Conservation (phyloP, 2,888 invertebrate genomes). For the Pyralis farinalis region DNA sequence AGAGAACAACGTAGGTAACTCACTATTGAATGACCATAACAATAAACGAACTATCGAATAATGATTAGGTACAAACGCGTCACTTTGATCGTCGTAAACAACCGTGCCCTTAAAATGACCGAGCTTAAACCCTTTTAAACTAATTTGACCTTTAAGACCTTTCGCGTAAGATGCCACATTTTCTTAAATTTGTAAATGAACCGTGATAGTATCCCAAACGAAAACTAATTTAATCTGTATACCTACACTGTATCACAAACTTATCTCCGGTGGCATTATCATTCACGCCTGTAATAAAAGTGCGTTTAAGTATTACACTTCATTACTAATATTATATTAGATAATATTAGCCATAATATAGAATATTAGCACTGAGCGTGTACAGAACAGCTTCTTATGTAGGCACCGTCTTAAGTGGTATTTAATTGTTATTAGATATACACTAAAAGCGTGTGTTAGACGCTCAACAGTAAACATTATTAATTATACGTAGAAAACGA, state of each 20-base stretch:
- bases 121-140: neutral
- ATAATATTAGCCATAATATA: constrained; percentile 2
- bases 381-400: neutral
- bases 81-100: constrained; percentile 8
- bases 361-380: neutral
- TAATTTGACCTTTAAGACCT: constrained; percentile 1
- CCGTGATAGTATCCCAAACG: constrained; percentile 1
- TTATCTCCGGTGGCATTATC: constrained; percentile 1
- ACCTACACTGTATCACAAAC: neutral
- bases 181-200: constrained; percentile 1
- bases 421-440: neutral
- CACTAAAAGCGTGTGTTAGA: no score
- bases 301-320: neutral
- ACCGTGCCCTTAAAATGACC: constrained; percentile 2
- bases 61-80: constrained; percentile 3
- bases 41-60: constrained; percentile 9
- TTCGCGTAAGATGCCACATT: neutral
- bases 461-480: constrained; percentile 4
- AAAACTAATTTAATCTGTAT: constrained; percentile 8
- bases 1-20: constrained; percentile 3
- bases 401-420: constrained; percentile 2
- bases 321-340: constrained; percentile 5
- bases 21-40: constrained; percentile 3
- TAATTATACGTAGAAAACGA: neutral
- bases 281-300: constrained; percentile 1